These are phyloP conservation scores for Sebastes variabilis DNA, from an alignment of 2,797 vertebrate species.

Conservation along the genomic window DNA sequence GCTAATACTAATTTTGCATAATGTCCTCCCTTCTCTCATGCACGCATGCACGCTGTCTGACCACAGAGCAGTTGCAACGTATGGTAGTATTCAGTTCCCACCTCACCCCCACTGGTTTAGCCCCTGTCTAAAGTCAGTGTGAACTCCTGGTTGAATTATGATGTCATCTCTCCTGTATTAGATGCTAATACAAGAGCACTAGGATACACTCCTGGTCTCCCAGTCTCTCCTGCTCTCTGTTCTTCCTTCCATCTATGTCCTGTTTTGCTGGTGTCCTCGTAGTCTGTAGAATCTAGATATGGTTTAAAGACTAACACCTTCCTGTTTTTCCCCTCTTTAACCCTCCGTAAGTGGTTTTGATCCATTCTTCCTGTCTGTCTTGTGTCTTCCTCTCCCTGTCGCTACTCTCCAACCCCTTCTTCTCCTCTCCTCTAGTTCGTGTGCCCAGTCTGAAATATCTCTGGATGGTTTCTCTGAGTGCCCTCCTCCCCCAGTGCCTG, in stretches of 20 bases:
- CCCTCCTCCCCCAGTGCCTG: slow-evolving; percentile 91
- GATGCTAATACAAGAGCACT: slow-evolving; percentile 40
- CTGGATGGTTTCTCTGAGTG: slow-evolving; percentile 97
- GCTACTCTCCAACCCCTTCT: slow-evolving; percentile 40
- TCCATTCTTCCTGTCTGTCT: slow-evolving; percentile 42
- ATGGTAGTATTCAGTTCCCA: slow-evolving; percentile 80
- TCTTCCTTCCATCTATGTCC: slow-evolving; percentile 38
- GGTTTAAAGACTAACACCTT: slow-evolving; percentile 45
- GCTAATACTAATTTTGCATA: slow-evolving; percentile 72
- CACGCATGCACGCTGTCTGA: slow-evolving; percentile 79
- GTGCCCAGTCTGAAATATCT: slow-evolving; percentile 95
- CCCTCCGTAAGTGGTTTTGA: slow-evolving; percentile 34
- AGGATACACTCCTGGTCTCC: slow-evolving; percentile 26
- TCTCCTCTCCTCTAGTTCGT: slow-evolving; percentile 85
- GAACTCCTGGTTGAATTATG: slow-evolving; percentile 57
- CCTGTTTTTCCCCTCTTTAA: slow-evolving; percentile 33
- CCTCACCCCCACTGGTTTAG: slow-evolving; percentile 76
- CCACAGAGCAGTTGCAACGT: slow-evolving; percentile 77
- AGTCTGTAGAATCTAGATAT: slow-evolving; percentile 44
- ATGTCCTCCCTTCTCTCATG: slow-evolving; percentile 74
- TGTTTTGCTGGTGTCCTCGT: slow-evolving; percentile 38
- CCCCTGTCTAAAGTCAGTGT: slow-evolving; percentile 68
- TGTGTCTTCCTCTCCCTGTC: slow-evolving; percentile 49
- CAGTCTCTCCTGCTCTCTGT: slow-evolving; percentile 23
- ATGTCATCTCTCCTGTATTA: slow-evolving; percentile 43